phyloP scores from a whole-genome alignment of 2,113 vertebrate genomes.

The Meriones unguiculatus region DNA sequence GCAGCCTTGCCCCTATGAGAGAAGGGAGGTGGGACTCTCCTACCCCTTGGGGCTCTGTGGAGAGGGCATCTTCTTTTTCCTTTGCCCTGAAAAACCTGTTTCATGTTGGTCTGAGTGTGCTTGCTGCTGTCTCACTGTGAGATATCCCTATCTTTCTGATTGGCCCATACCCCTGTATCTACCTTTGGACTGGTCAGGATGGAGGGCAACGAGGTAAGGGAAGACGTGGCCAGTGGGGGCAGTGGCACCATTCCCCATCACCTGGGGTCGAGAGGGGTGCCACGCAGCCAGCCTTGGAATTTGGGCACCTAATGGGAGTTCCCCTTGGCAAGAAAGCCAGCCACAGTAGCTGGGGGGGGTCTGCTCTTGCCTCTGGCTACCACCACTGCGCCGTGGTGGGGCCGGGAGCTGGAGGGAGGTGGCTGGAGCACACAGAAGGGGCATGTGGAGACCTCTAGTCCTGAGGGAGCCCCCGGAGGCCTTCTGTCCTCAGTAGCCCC shows the following conservation, averaged over 20 bases:
- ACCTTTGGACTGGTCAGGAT: background rate
- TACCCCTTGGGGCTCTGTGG: fast-evolving
- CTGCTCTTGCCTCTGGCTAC: fast-evolving
- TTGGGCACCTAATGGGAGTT: background rate
- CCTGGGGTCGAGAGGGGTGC: no score
- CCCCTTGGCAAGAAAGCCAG: background rate
- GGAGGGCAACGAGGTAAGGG: no score
- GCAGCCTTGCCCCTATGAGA: no score
- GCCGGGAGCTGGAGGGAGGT: no score
- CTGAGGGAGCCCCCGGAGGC: fast-evolving
- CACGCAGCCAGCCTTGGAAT: background rate
- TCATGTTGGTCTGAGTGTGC: background rate
- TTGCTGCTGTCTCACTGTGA: background rate
- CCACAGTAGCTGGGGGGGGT: no score
- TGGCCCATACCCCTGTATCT: background rate
- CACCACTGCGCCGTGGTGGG: fast-evolving
- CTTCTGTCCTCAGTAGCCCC: background rate
- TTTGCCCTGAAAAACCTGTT: background rate
- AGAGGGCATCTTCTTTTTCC: background rate
- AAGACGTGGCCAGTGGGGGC: background rate
- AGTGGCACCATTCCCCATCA: background rate
- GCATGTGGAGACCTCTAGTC: background rate
- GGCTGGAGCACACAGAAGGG: background rate
- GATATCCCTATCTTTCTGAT: background rate
- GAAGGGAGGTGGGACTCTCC: background rate